Evolutionary conservation across 2,113 vertebrate species (phyloP).

Genomic region (Hydropotes inermis): DNA sequence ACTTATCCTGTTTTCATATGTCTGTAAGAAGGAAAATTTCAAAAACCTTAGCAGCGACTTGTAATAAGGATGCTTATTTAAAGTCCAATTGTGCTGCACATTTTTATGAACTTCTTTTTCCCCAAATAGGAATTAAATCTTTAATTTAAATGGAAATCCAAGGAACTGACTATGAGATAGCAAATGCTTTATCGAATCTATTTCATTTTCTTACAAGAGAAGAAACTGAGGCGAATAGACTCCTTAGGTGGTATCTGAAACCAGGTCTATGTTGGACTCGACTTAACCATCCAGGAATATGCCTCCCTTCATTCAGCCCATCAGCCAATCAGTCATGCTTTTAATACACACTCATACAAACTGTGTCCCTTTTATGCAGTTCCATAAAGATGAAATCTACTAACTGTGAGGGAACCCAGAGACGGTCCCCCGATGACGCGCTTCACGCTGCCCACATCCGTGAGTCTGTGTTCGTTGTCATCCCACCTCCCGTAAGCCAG

Average conservation of each 20-base stretch:
- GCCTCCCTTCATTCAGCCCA: background rate
- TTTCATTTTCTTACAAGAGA: background rate
- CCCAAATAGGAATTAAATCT: background rate
- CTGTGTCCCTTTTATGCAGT: background rate
- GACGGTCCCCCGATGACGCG: constrained; percentile 76
- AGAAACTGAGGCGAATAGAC: background rate
- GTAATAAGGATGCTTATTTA: background rate
- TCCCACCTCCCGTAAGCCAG: constrained; percentile 97
- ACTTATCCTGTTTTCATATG: background rate
- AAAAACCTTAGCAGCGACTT: background rate
- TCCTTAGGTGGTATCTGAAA: background rate
- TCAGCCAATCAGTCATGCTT: background rate
- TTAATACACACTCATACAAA: background rate
- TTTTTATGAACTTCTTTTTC: background rate
- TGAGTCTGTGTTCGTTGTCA: constrained; percentile 92
- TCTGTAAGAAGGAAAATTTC: background rate
- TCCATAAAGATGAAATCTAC: background rate
- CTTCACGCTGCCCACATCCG: constrained; percentile 93
- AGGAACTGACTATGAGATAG: background rate
- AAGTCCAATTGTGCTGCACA: background rate
- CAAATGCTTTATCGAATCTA: background rate
- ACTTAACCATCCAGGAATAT: background rate
- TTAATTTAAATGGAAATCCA: background rate
- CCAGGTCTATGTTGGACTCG: background rate
- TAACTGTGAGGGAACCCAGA: constrained; percentile 47